Base-by-base conservation (phyloP, 2,113 vertebrate genomes). In the Chloroceryle aenea region DNA sequence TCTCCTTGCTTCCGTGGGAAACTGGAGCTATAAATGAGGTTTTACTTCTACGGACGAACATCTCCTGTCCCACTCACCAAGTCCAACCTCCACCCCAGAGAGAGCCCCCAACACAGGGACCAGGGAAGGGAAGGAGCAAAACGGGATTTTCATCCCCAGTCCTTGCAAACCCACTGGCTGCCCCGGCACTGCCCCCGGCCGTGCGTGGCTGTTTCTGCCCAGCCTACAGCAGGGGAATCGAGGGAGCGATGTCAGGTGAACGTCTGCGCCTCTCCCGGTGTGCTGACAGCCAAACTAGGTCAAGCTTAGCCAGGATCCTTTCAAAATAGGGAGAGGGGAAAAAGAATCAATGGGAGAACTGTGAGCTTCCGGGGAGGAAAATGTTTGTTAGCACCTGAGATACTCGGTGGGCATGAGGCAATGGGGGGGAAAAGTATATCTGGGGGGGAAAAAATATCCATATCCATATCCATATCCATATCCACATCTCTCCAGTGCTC, bases 221-320 rank as follows among this genome's bases (percentile, higher is more conserved):
- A 62, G 58, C 61, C 43, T 26, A 10, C 1, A 12, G 81, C 47
- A 85, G 48, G 82, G 38, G 69, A 92, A 59, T 12, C 40, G 0
- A 85, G 85, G 80, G 15, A 78, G 74, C 71, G 71, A 17, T 6
- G 56, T 32, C 29, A 85, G 78, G 87, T 59, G 96, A 91, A 52
- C 6, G 10, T 58, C 34, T 76, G 87, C 66, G 13, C 66, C 10
- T 8, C 36, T 72, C 77, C 20, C 8, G 3, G 82, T 7, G 81
- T 19, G 58, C 81, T 25, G 56, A 32, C 61, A 94, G 90, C 63
- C 87, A 89, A 97, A 89, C 78, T 75, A 83, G 92, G 86, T 81
- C 83, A 78, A 64, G 80, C 52, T 88, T 69, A 69, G 23, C 76
- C 56, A 62, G 87, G 16, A 52, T 69, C 78, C 75, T 94, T 75